These are phyloP conservation scores for Ochlodes sylvanus DNA, from an alignment of 2,888 invertebrate species.

Conservation along the genomic window DNA sequence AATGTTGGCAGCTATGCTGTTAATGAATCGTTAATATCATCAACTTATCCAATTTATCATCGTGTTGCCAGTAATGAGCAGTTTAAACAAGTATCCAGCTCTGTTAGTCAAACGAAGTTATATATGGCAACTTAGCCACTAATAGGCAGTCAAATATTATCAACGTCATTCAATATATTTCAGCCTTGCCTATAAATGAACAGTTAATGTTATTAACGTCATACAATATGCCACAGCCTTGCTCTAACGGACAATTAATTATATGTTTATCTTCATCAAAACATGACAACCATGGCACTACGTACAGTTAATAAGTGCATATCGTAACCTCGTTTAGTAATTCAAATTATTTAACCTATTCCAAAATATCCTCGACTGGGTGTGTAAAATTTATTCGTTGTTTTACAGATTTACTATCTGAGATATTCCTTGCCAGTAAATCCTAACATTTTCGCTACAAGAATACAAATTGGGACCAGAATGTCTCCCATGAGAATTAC, in stretches of 20 bases:
- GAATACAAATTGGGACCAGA: conserved; percentile 32
- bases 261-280: neutral
- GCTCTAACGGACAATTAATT: conserved; percentile 1
- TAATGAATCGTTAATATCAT: neutral
- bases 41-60: neutral
- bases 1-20: neutral
- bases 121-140: neutral
- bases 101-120: too few relatives aligned
- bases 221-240: conserved; percentile 2
- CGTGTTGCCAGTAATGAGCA: neutral
- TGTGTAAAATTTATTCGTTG: conserved; percentile 55
- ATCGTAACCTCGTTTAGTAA: conserved; percentile 6
- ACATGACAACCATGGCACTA: conserved; percentile 6
- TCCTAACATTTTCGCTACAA: conserved; percentile 32
- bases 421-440: conserved; percentile 24
- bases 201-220: conserved; percentile 5
- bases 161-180: neutral
- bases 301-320: conserved; percentile 8
- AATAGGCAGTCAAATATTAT: neutral
- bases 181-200: neutral
- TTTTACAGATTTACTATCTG: conserved; percentile 44
- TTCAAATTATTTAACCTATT: conserved; percentile 21
- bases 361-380: conserved; percentile 13
- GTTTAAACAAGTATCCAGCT: too few relatives aligned
- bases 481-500: conserved; percentile 30